phyloP scores from a whole-genome alignment of 2,113 vertebrate species.

The Raphicerus campestris region DNA sequence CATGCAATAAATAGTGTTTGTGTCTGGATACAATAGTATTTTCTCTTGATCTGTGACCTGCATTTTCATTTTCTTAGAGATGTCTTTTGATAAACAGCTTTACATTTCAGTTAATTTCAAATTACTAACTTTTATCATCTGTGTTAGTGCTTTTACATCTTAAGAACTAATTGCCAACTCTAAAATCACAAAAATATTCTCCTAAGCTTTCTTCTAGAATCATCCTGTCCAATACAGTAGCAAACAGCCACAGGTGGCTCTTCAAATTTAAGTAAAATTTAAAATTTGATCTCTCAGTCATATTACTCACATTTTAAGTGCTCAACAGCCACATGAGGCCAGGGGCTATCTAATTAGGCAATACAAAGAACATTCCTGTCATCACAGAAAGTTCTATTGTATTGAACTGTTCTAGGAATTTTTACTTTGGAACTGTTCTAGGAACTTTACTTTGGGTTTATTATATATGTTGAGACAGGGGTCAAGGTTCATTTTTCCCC shows the following conservation, averaged over 20 bases:
- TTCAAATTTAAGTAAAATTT: background rate
- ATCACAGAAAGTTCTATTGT: background rate
- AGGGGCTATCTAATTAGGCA: background rate
- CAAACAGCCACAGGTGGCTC: background rate
- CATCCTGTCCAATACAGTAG: background rate
- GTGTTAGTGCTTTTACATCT: background rate
- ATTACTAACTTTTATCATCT: background rate
- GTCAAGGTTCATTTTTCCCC: background rate
- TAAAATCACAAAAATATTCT: background rate
- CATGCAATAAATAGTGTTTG: background rate
- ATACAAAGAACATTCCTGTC: background rate
- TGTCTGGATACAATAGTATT: background rate
- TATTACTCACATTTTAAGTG: background rate
- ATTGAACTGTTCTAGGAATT: background rate
- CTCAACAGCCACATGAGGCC: background rate
- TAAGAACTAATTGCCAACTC: background rate
- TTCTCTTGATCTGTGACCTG: background rate
- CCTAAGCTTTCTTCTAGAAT: background rate
- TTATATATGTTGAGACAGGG: background rate
- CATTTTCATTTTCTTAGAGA: background rate
- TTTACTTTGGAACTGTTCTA: background rate
- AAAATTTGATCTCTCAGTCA: background rate
- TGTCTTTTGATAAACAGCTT: background rate
- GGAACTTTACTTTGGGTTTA: background rate
- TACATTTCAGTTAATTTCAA: background rate